These are phyloP conservation scores for Oryctolagus cuniculus DNA, from an alignment of 2,113 vertebrate species.

Conservation along the genomic window DNA sequence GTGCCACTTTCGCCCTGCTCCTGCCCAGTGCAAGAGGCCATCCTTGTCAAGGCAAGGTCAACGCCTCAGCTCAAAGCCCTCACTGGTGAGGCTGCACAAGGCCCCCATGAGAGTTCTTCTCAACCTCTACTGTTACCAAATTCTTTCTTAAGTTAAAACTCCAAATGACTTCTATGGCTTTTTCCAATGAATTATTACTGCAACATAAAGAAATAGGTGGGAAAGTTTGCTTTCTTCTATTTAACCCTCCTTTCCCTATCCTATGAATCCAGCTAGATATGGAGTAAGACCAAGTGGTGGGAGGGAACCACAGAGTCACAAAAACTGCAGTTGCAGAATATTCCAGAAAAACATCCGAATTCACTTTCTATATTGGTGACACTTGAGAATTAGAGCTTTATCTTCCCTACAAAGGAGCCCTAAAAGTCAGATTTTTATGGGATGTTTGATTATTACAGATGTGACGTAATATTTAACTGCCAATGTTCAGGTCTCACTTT, in stretches of 20 bases:
- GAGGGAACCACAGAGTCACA: neutral
- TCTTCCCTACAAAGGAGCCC: neutral
- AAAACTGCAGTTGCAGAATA: conserved; percentile 12
- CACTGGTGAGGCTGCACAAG: neutral
- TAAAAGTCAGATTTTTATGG: neutral
- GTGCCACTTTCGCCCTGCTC: neutral
- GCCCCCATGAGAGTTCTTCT: neutral
- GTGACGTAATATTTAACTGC: neutral
- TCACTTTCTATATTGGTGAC: neutral
- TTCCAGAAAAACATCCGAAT: neutral
- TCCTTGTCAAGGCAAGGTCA: neutral
- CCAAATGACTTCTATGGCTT: neutral
- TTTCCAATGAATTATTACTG: conserved; percentile 34
- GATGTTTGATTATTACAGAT: neutral
- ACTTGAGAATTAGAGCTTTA: neutral
- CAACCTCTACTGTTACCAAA: neutral
- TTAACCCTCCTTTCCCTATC: neutral
- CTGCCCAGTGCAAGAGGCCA: neutral
- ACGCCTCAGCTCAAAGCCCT: neutral
- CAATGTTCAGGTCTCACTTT: neutral
- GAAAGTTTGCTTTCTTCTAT: neutral
- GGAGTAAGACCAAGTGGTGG: neutral
- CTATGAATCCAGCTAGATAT: neutral
- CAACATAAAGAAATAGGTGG: conserved; percentile 13
- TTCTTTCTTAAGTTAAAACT: neutral